Percentiles rank a stretch among this genome's conserved stretches.
These are phyloP conservation scores for Carposina sasakii DNA, from an alignment of 1,140 invertebrate species.

Conservation along the genomic window DNA sequence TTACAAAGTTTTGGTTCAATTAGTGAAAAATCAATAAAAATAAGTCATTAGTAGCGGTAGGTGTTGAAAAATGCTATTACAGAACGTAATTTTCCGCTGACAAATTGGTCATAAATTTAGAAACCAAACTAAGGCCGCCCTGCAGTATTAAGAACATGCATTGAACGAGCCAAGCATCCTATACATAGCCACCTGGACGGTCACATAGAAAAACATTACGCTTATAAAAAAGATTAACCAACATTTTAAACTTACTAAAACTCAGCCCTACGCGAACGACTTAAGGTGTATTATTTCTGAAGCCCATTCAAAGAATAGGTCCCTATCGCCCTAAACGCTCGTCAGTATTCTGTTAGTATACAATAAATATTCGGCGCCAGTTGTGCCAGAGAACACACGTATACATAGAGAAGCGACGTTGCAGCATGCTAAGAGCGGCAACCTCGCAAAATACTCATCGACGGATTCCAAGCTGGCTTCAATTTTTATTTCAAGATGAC, in stretches of 20 bases:
- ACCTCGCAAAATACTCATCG: slow-evolving; percentile 49
- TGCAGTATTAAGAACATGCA: slow-evolving; percentile 43
- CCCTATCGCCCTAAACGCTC: slow-evolving; percentile 56
- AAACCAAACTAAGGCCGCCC: slow-evolving; percentile 49
- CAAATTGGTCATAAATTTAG: no score
- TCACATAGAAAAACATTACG: slow-evolving; percentile 63
- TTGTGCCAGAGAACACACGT: slow-evolving; percentile 65
- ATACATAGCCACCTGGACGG: slow-evolving; percentile 71
- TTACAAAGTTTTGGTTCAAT: no score
- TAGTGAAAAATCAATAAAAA: no score
- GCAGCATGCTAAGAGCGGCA: slow-evolving; percentile 55
- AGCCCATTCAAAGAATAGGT: slow-evolving; percentile 35
- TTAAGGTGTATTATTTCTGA: slow-evolving; percentile 43
- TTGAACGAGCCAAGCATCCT: slow-evolving; percentile 54
- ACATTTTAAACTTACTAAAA: slow-evolving; percentile 20
- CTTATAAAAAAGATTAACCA: slow-evolving; percentile 36
- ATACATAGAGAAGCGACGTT: slow-evolving; percentile 59
- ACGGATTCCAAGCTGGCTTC: slow-evolving; percentile 58
- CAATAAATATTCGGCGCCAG: slow-evolving; percentile 72
- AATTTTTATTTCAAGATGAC: slow-evolving; percentile 36
- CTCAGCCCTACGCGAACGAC: slow-evolving; percentile 30
- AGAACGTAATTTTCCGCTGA: no score
- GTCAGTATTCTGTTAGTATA: slow-evolving; percentile 70
- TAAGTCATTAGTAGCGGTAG: no score
- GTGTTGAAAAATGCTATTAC: no score